These are phyloP conservation scores for Zhengitettix transpicula DNA, from an alignment of 2,888 invertebrate species.

Conservation along the genomic window DNA sequence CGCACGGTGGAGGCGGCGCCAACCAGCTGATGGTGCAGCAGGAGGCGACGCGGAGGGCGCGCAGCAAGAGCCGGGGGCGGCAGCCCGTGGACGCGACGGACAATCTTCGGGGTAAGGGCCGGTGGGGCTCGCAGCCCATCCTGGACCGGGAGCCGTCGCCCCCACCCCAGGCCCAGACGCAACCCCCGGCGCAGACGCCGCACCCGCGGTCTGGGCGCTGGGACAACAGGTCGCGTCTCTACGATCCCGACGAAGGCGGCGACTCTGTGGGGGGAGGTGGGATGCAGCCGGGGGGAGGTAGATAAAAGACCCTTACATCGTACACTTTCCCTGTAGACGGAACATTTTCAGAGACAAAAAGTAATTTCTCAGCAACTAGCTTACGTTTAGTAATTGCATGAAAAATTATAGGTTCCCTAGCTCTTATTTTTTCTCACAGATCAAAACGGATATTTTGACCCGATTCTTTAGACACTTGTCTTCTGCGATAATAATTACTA, in stretches of 20 bases:
- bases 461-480: too few species aligned
- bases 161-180: neutral
- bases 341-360: too few species aligned
- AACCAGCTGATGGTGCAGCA: constrained; percentile 10
- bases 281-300: neutral
- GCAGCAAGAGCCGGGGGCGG: constrained; percentile 74
- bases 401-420: too few species aligned
- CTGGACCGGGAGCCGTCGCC: neutral
- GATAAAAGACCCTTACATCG: too few species aligned
- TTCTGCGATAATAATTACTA: too few species aligned
- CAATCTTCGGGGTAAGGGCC: neutral
- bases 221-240: neutral
- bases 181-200: neutral
- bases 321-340: too few species aligned
- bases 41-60: constrained; percentile 40
- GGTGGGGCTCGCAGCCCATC: neutral
- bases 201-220: neutral
- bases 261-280: neutral
- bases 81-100: constrained; percentile 23
- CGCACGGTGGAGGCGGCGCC: constrained; percentile 5
- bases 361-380: too few species aligned
- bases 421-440: too few species aligned
- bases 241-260: neutral
- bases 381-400: too few species aligned
- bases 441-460: too few species aligned